Evolutionary conservation across 2,113 vertebrate genomes (phyloP).

Genomic region (Syngnathus scovelli): DNA sequence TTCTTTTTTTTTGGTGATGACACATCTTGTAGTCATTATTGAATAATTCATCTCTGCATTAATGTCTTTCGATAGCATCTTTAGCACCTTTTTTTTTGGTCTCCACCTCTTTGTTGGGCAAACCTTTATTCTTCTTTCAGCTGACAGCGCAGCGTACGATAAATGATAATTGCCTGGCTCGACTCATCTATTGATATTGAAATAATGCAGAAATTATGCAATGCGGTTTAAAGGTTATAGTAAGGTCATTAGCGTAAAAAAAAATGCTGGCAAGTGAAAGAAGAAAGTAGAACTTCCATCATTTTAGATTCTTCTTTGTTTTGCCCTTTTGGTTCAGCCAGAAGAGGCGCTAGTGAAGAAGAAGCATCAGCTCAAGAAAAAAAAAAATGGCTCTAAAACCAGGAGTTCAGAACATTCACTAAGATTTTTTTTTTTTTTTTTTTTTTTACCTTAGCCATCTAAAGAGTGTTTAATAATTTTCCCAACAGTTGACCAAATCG

Average conservation of each 20-base stretch:
- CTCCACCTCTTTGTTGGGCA: conserved; percentile 74
- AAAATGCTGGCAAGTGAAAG: conserved; percentile 31
- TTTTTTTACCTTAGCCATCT: too few relatives aligned
- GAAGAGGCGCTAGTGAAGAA: too few relatives aligned
- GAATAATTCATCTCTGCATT: conserved; percentile 92
- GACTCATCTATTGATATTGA: conserved; percentile 94
- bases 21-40: conserved; percentile 88
- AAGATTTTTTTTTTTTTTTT: too few relatives aligned
- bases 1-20: conserved; percentile 56
- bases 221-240: conserved; percentile 92
- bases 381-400: too few relatives aligned
- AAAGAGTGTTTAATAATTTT: too few relatives aligned
- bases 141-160: conserved; percentile 88
- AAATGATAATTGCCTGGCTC: conserved; percentile 98
- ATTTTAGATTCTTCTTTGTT: neutral
- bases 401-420: too few relatives aligned
- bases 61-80: conserved; percentile 87
- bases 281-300: conserved; percentile 27
- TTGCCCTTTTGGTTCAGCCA: too few relatives aligned
- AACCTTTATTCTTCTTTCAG: conserved; percentile 88
- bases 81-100: conserved; percentile 52
- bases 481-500: too few relatives aligned
- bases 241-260: conserved; percentile 85
- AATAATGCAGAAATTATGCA: conserved; percentile 92
- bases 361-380: too few relatives aligned